phyloP scores from a whole-genome alignment of 1,140 invertebrate genomes.

The Pomacea maculata region DNA sequence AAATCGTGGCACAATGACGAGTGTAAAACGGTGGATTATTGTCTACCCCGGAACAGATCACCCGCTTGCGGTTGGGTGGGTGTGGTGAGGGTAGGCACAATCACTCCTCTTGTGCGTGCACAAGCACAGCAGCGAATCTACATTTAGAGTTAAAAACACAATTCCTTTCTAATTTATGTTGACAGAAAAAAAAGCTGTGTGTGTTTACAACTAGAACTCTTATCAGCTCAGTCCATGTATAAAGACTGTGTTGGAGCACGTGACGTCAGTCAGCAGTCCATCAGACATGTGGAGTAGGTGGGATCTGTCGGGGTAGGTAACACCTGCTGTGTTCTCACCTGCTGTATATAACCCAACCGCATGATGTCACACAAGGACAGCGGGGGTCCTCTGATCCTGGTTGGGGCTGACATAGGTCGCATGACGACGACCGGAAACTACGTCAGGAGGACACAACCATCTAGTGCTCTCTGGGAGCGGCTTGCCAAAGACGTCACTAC shows the following conservation, averaged over 20 bases:
- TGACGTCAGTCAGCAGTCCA: no score
- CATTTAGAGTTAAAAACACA: background rate
- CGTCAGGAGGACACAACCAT: background rate
- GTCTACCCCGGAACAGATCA: no score
- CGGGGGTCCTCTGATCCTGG: conserved; percentile 23
- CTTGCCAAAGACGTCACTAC: no score
- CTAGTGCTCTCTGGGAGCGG: background rate
- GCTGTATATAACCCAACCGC: conserved; percentile 52
- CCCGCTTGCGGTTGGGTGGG: no score
- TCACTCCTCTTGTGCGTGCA: no score
- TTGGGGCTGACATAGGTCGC: conserved; percentile 26
- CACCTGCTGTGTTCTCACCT: conserved; percentile 12
- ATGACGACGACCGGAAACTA: conserved; percentile 4
- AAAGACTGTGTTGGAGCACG: background rate
- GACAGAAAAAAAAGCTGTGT: background rate
- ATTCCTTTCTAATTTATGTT: background rate
- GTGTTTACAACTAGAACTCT: background rate
- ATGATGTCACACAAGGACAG: conserved; percentile 46
- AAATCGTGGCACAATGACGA: no score
- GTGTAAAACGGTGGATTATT: no score
- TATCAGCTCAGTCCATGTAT: background rate
- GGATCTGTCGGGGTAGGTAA: background rate
- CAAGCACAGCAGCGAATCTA: background rate
- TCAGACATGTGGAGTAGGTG: background rate
- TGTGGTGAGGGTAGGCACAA: no score